Conservation (phyloP, 2,113 vertebrate genomes). For the Macroglossus sobrinus region DNA sequence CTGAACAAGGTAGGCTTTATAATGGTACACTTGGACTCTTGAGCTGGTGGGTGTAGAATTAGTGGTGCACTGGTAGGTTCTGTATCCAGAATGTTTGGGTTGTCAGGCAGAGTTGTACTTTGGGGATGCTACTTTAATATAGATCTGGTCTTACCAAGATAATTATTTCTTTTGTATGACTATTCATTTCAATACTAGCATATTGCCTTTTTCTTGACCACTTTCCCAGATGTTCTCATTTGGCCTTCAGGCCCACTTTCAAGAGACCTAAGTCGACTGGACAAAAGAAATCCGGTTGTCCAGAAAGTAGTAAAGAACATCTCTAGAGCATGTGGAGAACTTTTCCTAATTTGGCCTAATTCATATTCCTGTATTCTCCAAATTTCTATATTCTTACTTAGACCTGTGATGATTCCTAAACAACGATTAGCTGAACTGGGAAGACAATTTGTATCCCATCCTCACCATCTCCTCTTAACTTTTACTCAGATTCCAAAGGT, state of each 20-base stretch:
- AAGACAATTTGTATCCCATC: not conserved
- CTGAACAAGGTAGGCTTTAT: not conserved
- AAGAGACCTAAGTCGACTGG: not conserved
- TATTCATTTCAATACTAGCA: not conserved
- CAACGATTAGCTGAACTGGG: not conserved
- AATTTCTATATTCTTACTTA: not conserved
- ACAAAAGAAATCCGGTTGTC: not conserved
- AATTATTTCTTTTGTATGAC: not conserved
- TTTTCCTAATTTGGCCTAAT: not conserved
- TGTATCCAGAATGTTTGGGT: not conserved
- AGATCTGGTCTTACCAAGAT: not conserved
- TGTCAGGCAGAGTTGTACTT: not conserved
- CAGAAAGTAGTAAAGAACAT: not conserved
- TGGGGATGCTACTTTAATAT: not conserved
- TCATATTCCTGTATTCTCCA: not conserved
- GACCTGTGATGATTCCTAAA: not conserved
- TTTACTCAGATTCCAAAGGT: not conserved
- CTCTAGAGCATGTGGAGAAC: not conserved
- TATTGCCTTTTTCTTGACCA: not conserved
- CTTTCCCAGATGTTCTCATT: not conserved
- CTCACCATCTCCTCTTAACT: not conserved
- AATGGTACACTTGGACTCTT: not conserved
- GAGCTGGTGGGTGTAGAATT: not conserved
- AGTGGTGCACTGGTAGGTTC: not conserved
- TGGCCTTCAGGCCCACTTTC: not conserved